These are phyloP conservation scores for Melanostoma scalare DNA, from an alignment of 2,888 invertebrate species.

Conservation along the genomic window DNA sequence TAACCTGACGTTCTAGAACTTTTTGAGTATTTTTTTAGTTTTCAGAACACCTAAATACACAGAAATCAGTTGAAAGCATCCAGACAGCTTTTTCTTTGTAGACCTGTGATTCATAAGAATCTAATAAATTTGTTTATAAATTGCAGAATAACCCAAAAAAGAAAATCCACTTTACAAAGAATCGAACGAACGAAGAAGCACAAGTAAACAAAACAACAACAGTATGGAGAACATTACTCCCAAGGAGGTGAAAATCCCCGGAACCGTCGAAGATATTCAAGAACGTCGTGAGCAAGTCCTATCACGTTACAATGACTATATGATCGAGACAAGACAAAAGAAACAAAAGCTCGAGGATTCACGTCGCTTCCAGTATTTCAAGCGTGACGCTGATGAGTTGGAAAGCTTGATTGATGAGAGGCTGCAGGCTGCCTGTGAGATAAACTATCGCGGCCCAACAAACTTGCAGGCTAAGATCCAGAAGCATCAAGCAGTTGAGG, in stretches of 20 bases:
- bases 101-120: not conserved
- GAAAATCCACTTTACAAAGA: constrained; percentile 47
- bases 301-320: constrained; percentile 97
- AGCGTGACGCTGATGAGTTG: constrained; percentile 99
- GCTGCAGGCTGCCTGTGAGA: constrained; percentile 98
- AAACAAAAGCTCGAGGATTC: constrained; percentile 99
- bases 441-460: constrained; percentile 99
- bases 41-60: too few species aligned
- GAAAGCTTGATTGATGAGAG: constrained; percentile 99
- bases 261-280: constrained; percentile 99
- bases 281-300: constrained; percentile 95
- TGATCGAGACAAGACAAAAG: constrained; percentile 96
- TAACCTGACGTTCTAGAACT: too few species aligned
- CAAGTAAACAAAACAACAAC: constrained; percentile 7
- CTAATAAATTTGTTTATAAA: not conserved
- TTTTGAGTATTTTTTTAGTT: too few species aligned
- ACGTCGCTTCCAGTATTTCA: constrained; percentile 98
- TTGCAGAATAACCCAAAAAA: constrained; percentile 18
- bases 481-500: constrained; percentile 92
- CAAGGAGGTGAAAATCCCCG: constrained; percentile 98
- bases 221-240: constrained; percentile 82
- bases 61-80: too few species aligned
- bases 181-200: constrained; percentile 65
- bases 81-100: too few species aligned
- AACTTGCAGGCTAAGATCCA: constrained; percentile 92